Base-by-base conservation (phyloP, 2,113 vertebrate species). In the Mormyrus iriodes region DNA sequence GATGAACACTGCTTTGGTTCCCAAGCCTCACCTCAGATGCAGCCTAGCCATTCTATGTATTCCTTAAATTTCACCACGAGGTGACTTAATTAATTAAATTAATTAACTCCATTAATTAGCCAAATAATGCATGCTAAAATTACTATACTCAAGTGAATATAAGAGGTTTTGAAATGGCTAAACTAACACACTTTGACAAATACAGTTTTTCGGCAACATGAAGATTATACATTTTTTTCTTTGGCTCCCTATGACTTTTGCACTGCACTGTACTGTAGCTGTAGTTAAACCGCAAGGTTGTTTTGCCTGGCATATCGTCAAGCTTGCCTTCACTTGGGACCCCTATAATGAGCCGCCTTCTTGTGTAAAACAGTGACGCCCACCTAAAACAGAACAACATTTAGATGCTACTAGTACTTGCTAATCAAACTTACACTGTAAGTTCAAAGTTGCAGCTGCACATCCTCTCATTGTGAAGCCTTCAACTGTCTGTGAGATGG, bases 221-320 rank as follows among this genome's bases (percentile, higher is more conserved):
- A 13, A 31, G n/a, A 31, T 31, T 1, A 65, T 12, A 2, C n/a
- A 65, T 13, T 24, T 9, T 65, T 27, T 65, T 65, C 2, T 65
- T 65, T 65, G 55, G 9, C 7, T 61, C 61, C 61, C 1, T 31
- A 4, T 0, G 3, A 31, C n/a, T 31, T 31, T 31, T 69, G 10
- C 61, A 69, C 58, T 69, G 10, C 61, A 69, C 58, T 9, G 24
- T 65, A 2, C 24, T 65, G 4, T 39, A 44, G 21, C 15, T 44
- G 79, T 21, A 9, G 42, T 21, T 46, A 27, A 84, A 84, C 39
- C 5, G 21, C 35, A 48, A 8, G 21, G 82, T 44, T n/a, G 49
- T 86, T 69, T 89, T 53, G 46, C 89, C 73, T 61, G 87, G 86
- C 88, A 88, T 91, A 89, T 58, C 85, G 44, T 76, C 88, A 87